phyloP scores from a whole-genome alignment of 2,113 vertebrate genomes.

The Sylvicapra grimmia region DNA sequence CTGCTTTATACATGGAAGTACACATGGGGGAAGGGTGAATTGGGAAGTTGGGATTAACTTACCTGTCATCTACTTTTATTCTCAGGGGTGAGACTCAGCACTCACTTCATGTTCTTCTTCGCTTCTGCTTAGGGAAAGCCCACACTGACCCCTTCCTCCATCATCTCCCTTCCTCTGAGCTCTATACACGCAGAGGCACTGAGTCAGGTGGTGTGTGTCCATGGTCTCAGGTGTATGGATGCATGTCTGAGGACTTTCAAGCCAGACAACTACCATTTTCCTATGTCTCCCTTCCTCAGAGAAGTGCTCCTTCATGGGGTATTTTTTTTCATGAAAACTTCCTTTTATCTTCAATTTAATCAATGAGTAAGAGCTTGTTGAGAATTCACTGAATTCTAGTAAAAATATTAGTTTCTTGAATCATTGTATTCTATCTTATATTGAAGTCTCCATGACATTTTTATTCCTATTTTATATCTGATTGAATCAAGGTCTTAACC shows the following conservation, averaged over 20 bases:
- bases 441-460: background rate
- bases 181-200: background rate
- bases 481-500: background rate
- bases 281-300: background rate
- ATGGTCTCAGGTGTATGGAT: background rate
- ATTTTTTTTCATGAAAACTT: background rate
- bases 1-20: background rate
- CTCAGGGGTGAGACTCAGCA: background rate
- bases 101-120: background rate
- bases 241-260: background rate
- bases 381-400: background rate
- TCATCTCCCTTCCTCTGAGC: background rate
- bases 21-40: background rate
- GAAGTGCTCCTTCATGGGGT: background rate
- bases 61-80: background rate
- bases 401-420: background rate
- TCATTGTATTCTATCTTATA: background rate
- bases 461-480: background rate
- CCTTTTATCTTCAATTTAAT: background rate
- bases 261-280: background rate
- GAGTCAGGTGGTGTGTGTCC: background rate
- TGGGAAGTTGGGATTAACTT: background rate
- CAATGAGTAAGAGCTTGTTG: background rate
- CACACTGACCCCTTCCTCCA: fast-evolving
- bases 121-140: background rate